Percentiles rank a stretch among this genome's conserved stretches.
These are phyloP conservation scores for Parthenolecanium corni DNA, from an alignment of 2,888 invertebrate species.

Conservation along the genomic window DNA sequence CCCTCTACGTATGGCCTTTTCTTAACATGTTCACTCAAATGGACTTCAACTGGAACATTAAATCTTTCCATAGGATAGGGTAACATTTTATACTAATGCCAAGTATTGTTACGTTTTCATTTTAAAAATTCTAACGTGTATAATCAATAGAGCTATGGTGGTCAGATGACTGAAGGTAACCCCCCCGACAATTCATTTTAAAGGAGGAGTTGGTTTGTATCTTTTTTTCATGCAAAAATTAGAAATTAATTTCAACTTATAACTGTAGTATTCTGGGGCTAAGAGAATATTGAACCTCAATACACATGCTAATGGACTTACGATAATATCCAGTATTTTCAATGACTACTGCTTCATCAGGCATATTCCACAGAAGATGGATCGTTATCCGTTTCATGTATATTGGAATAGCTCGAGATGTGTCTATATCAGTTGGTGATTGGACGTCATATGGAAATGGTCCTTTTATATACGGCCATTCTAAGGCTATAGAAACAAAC, in stretches of 20 bases:
- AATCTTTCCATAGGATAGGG: no score
- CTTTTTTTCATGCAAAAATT: no score
- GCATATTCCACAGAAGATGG: constrained; percentile 2
- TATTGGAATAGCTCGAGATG: constrained; percentile 49
- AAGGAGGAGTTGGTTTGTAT: no score
- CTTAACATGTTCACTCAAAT: not conserved
- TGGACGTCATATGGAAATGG: constrained; percentile 34
- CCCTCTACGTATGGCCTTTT: constrained; percentile 22
- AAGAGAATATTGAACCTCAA: no score
- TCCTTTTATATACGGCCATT: constrained; percentile 4
- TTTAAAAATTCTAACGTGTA: not conserved
- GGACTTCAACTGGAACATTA: constrained; percentile 6
- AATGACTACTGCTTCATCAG: constrained; percentile 4
- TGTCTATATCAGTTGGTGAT: constrained; percentile 49
- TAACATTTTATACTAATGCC: not conserved
- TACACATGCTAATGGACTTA: no score
- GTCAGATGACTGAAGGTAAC: not conserved
- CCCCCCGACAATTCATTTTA: no score
- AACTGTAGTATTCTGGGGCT: no score
- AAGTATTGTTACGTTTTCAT: not conserved
- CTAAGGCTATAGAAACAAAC: not conserved
- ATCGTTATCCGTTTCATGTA: constrained; percentile 5
- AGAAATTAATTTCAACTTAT: no score
- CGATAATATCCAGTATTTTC: constrained; percentile 23
- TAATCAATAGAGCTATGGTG: not conserved